Conservation (phyloP, 2,888 invertebrate species). For the Apamea monoglypha region DNA sequence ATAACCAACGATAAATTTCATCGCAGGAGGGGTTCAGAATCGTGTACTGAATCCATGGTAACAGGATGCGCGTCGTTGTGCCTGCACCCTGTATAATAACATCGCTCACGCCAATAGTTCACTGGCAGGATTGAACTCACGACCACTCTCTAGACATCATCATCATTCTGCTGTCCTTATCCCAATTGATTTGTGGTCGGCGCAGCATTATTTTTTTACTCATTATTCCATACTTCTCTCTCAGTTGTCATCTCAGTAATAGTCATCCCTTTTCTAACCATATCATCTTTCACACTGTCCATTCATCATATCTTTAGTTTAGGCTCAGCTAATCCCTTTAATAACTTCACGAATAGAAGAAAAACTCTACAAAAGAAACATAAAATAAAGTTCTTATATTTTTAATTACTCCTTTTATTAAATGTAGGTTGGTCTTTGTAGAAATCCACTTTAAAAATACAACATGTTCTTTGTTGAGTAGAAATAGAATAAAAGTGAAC, state of each 20-base stretch:
- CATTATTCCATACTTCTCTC: not conserved
- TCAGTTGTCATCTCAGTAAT: not conserved
- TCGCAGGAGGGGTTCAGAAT: too few relatives aligned
- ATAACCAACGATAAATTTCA: too few relatives aligned
- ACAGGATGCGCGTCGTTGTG: too few relatives aligned
- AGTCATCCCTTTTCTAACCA: not conserved
- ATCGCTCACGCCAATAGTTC: not conserved
- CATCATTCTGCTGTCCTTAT: not conserved
- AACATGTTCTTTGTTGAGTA: conserved; percentile 30
- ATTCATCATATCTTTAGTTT: not conserved
- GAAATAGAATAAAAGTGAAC: conserved; percentile 37
- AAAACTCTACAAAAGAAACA: not conserved
- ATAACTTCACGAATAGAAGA: not conserved
- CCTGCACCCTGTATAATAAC: too few relatives aligned
- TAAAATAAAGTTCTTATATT: not conserved
- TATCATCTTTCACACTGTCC: not conserved
- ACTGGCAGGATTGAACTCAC: not conserved
- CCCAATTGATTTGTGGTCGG: too few relatives aligned
- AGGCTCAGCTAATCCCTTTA: not conserved
- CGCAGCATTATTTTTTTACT: too few relatives aligned
- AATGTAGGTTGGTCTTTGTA: conserved; percentile 8
- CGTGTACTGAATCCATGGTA: too few relatives aligned
- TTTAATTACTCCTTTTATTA: conserved; percentile 35
- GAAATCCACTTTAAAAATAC: conserved; percentile 21
- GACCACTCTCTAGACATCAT: not conserved